phyloP scores from a whole-genome alignment of 2,888 invertebrate species.

The Steinernema hermaphroditum region DNA sequence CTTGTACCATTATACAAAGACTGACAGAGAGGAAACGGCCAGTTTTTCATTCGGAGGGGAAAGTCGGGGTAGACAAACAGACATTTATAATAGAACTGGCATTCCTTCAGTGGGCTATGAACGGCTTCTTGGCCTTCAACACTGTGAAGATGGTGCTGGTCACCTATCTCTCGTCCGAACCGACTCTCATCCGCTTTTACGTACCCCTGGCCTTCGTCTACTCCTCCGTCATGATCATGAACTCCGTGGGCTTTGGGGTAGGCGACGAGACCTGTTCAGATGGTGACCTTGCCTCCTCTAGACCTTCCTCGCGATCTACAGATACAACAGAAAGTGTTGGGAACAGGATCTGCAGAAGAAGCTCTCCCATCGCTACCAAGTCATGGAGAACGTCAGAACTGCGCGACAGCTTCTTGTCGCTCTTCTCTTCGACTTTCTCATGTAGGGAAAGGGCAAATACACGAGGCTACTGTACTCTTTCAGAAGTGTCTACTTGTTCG shows the following conservation, averaged over 20 bases:
- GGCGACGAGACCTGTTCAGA: too few relatives aligned
- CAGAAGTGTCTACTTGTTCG: conserved; percentile 6
- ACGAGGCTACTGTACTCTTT: not conserved
- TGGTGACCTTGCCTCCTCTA: not conserved
- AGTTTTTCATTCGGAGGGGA: too few relatives aligned
- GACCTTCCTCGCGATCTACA: not conserved
- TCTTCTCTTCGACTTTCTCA: not conserved
- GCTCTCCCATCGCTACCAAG: conserved; percentile 4
- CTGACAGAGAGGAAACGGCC: not conserved
- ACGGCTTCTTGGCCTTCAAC: not conserved
- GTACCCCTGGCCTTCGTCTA: not conserved
- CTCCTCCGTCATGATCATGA: not conserved
- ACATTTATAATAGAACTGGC: too few relatives aligned
- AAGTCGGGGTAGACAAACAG: too few relatives aligned
- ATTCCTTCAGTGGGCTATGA: not conserved
- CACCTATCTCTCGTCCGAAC: not conserved
- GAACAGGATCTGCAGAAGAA: conserved; percentile 7
- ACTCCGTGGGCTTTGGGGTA: not conserved
- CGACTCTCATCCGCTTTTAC: not conserved
- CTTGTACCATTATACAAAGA: not conserved
- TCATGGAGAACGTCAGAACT: conserved; percentile 12
- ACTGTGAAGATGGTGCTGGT: not conserved
- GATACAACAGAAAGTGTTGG: not conserved
- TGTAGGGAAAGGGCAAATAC: not conserved
- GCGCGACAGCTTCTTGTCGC: not conserved